Evolutionary conservation across 2,113 vertebrate species (phyloP).

Genomic region (Hiodon alosoides): DNA sequence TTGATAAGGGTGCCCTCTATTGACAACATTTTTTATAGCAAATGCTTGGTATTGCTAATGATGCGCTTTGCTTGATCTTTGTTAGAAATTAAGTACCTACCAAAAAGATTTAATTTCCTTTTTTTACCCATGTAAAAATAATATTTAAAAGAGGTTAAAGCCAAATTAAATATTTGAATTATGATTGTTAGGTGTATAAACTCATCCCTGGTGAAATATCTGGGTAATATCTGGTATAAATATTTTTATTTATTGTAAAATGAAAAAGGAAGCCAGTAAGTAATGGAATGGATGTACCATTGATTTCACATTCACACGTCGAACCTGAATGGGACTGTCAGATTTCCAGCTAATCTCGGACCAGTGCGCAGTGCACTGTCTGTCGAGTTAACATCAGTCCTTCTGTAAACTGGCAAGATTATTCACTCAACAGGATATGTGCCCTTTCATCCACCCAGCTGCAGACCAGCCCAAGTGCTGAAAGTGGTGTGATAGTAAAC

Average conservation of each 20-base stretch:
- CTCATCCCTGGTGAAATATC: constrained; percentile 9
- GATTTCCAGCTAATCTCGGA: constrained; percentile 64
- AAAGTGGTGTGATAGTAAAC: constrained; percentile 66
- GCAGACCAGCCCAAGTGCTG: constrained; percentile 62
- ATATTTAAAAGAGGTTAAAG: no score
- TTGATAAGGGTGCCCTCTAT: constrained; percentile 25
- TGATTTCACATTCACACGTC: constrained; percentile 75
- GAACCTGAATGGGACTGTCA: constrained; percentile 60
- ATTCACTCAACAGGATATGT: constrained; percentile 72
- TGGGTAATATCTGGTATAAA: no score
- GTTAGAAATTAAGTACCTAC: neutral
- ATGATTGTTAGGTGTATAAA: no score
- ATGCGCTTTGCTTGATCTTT: neutral
- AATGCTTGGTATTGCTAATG: neutral
- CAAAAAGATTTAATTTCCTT: no score
- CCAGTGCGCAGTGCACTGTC: constrained; percentile 60
- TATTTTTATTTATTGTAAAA: constrained; percentile 41
- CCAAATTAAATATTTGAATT: no score
- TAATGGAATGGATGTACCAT: constrained; percentile 70
- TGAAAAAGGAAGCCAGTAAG: constrained; percentile 56
- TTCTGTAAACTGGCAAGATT: constrained; percentile 69
- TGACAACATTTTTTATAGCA: constrained; percentile 10
- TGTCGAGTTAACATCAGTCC: constrained; percentile 67
- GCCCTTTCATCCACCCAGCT: constrained; percentile 62
- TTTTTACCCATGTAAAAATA: no score